phyloP scores from a whole-genome alignment of 1,140 invertebrate species.

The Bombyx mori region DNA sequence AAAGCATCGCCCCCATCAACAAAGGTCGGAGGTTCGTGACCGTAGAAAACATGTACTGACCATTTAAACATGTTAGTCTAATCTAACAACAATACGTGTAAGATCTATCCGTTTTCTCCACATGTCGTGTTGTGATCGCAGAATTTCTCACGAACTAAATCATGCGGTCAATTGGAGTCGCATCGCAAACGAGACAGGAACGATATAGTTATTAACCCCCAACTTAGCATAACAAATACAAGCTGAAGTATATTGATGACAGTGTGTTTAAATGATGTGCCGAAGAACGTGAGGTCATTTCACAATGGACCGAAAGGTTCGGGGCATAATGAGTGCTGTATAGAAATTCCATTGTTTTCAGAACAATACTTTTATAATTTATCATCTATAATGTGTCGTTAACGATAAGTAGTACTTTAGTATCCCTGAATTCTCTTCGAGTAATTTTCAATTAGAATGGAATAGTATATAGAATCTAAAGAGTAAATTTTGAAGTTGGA shows the following conservation, averaged over 20 bases:
- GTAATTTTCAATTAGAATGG: no score
- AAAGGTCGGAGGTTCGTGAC: no score
- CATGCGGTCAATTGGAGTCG: conserved; percentile 16
- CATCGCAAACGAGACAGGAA: conserved; percentile 16
- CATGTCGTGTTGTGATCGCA: conserved; percentile 16
- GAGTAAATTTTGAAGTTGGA: no score
- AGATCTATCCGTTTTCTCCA: background rate
- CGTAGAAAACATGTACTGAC: no score
- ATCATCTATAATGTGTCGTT: no score
- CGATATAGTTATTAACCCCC: conserved; percentile 29
- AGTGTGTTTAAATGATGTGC: conserved; percentile 17
- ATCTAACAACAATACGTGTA: no score
- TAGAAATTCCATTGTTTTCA: background rate
- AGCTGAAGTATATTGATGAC: conserved; percentile 36
- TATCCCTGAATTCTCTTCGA: no score
- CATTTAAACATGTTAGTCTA: no score
- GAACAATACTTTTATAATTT: no score
- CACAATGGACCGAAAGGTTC: conserved; percentile 15
- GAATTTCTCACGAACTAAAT: conserved; percentile 31
- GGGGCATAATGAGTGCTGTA: conserved; percentile 11
- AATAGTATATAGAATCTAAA: no score
- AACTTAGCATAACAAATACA: conserved; percentile 27
- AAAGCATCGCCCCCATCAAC: no score
- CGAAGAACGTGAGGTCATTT: conserved; percentile 26
- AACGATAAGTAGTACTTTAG: no score